Evolutionary conservation across 2,797 vertebrate genomes (phyloP).

Genomic region (Alca torda): DNA sequence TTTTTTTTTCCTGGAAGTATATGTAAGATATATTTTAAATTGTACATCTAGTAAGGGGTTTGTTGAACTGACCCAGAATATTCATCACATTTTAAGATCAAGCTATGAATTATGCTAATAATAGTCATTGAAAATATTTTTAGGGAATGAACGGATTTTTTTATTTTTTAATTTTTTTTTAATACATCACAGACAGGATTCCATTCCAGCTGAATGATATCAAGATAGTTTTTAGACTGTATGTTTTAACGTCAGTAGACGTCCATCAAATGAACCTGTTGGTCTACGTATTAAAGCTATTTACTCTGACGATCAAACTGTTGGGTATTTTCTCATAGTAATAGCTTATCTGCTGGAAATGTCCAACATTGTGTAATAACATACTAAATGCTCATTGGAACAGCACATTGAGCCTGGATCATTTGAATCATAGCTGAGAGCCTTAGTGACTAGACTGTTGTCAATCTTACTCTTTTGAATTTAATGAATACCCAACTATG

Average conservation of each 20-base stretch:
- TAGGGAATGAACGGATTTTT: accelerated
- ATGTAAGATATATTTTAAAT: background rate
- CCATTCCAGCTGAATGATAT: background rate
- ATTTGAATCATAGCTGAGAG: background rate
- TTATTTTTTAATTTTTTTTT: background rate
- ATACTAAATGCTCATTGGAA: background rate
- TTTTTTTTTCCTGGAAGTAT: background rate
- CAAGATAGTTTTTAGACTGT: background rate
- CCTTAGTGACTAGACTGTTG: background rate
- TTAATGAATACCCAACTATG: background rate
- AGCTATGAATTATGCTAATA: background rate
- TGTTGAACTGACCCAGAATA: background rate
- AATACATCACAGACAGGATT: background rate
- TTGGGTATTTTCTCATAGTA: background rate
- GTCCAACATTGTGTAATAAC: background rate
- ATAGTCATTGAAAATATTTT: background rate
- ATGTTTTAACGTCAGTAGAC: background rate
- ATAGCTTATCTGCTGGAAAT: background rate
- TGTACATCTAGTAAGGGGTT: background rate
- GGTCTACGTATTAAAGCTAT: background rate
- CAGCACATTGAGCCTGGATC: background rate
- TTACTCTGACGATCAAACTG: background rate
- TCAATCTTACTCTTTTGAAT: background rate
- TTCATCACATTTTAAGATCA: background rate
- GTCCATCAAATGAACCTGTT: background rate